Conservation (phyloP, 2,797 vertebrate genomes). For the Sarcophilus harrisii region DNA sequence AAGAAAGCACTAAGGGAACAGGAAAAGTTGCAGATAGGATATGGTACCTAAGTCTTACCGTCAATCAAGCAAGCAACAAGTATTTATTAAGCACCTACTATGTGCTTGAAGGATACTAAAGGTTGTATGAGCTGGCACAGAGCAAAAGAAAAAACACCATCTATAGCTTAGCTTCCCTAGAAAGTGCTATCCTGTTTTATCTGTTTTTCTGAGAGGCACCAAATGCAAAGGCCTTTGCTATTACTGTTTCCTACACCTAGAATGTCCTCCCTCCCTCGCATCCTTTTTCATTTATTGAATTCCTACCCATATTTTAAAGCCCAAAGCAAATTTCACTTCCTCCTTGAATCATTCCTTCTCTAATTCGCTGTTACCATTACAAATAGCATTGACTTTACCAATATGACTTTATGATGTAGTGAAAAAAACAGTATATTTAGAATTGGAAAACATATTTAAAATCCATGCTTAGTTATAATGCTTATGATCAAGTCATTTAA, state of each 20-base stretch:
- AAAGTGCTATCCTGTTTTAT: background rate
- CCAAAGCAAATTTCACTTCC: background rate
- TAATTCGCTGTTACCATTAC: background rate
- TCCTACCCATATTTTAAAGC: background rate
- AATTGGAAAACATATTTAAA: background rate
- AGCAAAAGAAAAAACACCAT: background rate
- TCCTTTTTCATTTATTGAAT: background rate
- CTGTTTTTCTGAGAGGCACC: background rate
- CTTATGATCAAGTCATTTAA: background rate
- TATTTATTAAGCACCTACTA: background rate
- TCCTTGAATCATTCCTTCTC: background rate
- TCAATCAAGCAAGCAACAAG: background rate
- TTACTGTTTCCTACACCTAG: background rate
- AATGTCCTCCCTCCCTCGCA: background rate
- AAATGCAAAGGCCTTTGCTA: background rate
- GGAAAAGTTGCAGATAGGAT: background rate
- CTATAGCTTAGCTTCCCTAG: background rate
- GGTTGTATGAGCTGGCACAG: background rate
- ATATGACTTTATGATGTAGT: background rate
- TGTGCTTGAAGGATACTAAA: background rate
- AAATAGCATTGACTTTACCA: background rate
- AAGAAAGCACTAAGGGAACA: background rate
- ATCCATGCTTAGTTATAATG: too few relatives aligned
- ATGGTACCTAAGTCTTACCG: background rate
- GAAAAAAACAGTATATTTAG: background rate